phyloP scores from a whole-genome alignment of 2,797 vertebrate genomes.

The Hephaestus fuliginosus region DNA sequence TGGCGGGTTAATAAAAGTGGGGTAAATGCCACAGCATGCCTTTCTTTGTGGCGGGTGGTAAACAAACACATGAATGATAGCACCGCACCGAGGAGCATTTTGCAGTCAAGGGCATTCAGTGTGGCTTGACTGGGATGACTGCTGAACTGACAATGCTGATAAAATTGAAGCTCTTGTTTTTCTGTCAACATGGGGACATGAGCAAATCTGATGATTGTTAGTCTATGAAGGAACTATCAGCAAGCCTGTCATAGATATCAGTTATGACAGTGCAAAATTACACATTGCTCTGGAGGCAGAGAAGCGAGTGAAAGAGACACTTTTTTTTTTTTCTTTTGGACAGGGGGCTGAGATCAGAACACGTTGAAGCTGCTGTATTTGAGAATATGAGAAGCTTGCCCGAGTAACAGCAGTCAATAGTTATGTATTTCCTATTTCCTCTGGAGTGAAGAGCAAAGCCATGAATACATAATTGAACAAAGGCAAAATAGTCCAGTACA shows the following conservation, averaged over 20 bases:
- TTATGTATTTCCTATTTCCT: conserved; percentile 76
- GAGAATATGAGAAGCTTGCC: conserved; percentile 61
- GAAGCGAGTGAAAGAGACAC: conserved; percentile 71
- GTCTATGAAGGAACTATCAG: conserved; percentile 79
- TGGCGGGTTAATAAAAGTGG: conserved; percentile 46
- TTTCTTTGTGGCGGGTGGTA: conserved; percentile 44
- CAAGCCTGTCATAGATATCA: conserved; percentile 80
- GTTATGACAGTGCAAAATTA: conserved; percentile 83
- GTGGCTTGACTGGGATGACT: conserved; percentile 65
- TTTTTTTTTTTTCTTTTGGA: conserved; percentile 58
- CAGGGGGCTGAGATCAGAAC: conserved; percentile 57
- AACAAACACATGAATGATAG: conserved; percentile 63
- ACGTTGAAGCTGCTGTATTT: conserved; percentile 68
- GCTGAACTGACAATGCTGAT: conserved; percentile 77
- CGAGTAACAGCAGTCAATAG: conserved; percentile 68
- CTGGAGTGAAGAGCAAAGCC: conserved; percentile 65
- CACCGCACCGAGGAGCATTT: conserved; percentile 35
- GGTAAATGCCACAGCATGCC: conserved; percentile 6
- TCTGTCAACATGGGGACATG: conserved; percentile 82
- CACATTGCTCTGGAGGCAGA: conserved; percentile 68
- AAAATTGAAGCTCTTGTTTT: conserved; percentile 80
- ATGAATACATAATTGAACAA: conserved; percentile 81
- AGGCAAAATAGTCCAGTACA: conserved; percentile 72
- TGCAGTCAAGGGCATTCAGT: conserved; percentile 68
- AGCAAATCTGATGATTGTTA: conserved; percentile 87